Base-by-base conservation (phyloP, 1,140 invertebrate genomes). In the Brachionus koreanus region DNA sequence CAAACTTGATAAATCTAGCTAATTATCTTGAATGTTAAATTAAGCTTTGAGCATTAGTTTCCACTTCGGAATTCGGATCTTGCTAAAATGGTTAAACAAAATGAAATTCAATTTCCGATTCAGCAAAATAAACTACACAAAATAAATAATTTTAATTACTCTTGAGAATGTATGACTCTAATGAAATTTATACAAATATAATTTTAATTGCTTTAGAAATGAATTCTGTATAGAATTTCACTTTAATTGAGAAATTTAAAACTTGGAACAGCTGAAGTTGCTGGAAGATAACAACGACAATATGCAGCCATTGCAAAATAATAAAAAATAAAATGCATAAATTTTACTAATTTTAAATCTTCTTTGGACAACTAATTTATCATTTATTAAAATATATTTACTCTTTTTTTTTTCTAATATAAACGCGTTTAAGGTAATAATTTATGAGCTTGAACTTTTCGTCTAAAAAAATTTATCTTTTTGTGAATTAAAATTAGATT, bases 361-460 rank as follows among this genome's bases (percentile, higher is more conserved):
- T 57, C n/a, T 16, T 57, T 57, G 49, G 49, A 19, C 49, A 57
- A 57, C 49, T n/a, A 23, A 57, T 57, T 57, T 49, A 49, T 49
- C 43, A 49, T 49, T 57, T 57, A 57, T 57, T 57, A 57, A 57
- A 57, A 57, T 57, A 57, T 19, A 57, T 23, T 23, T 57, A 57
- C 49, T 52, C 19, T 19, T 16, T 52, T 52, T 12, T 57, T 57
- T 57, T 57, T 57, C 3, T 29, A 29, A 29, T 42, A 42, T 42
- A 5, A 57, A 57, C 19, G 49, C 49, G 49, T 57, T 57, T 57
- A 57, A 57, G 49, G 49, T 57, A 57, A 57, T 65, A 65, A 65
- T 65, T 65, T 65, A 65, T 65, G 63, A 65, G 33, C 33, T 65
- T 65, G 63, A 65, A 65, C 63, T 65, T 65, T 65, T 65, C 25